Conservation (phyloP, 1,140 invertebrate genomes). For the Solenopsis fugax region DNA sequence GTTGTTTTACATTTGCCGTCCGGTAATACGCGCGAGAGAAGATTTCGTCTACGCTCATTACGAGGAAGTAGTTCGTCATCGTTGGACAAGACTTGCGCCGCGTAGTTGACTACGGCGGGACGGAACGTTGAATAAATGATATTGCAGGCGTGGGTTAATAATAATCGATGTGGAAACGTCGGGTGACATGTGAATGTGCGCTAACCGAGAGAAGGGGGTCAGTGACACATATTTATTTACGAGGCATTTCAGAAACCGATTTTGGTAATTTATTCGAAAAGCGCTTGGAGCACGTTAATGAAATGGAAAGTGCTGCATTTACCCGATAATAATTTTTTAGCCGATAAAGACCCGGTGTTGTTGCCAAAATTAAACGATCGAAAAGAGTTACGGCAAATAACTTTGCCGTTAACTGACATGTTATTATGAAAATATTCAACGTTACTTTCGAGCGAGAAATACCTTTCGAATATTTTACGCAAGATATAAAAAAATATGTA, state of each 20-base stretch:
- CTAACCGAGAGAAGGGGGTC: neutral
- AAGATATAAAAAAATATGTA: neutral
- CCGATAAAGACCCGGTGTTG: neutral
- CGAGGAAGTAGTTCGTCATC: conserved; percentile 63
- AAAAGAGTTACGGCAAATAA: neutral
- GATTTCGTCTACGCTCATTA: conserved; percentile 54
- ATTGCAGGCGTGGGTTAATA: conserved; percentile 65
- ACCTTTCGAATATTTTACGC: neutral
- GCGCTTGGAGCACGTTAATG: neutral
- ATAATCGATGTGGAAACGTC: conserved; percentile 72
- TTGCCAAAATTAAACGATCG: neutral
- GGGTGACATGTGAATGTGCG: neutral
- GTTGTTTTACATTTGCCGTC: conserved; percentile 60
- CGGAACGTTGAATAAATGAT: conserved; percentile 73
- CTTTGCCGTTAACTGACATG: neutral
- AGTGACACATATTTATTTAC: conserved; percentile 34
- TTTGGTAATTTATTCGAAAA: conserved; percentile 27
- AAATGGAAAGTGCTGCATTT: neutral
- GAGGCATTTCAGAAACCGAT: conserved; percentile 6
- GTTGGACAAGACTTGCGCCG: conserved; percentile 71
- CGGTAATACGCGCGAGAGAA: conserved; percentile 37
- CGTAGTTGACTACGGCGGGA: conserved; percentile 46
- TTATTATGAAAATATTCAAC: conserved; percentile 11
- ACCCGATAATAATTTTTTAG: neutral
- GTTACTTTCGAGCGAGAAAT: neutral